Percentiles rank a stretch among this genome's conserved stretches.
Conservation (phyloP, 2,888 invertebrate species). For the Lasioglossum zephyrum region DNA sequence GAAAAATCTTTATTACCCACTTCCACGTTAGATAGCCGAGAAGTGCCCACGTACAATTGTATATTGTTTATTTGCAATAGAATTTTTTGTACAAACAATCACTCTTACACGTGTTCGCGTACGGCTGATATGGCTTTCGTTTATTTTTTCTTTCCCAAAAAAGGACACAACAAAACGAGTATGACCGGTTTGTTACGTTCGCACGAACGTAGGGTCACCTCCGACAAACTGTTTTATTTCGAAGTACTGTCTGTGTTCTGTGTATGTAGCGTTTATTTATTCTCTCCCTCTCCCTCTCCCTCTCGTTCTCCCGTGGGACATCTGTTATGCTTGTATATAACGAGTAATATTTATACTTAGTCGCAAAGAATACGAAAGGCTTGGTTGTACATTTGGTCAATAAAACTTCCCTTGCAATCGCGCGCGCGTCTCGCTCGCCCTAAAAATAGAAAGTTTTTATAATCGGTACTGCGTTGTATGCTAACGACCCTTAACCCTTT, state of each 20-base stretch:
- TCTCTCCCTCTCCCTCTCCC: neutral
- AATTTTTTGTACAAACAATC: slow-evolving; percentile 68
- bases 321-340: slow-evolving; percentile 13
- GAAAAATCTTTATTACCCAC: slow-evolving; percentile 71
- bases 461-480: slow-evolving; percentile 61
- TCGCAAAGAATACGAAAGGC: slow-evolving; percentile 61
- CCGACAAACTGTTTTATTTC: slow-evolving; percentile 4
- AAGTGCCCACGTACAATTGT: slow-evolving; percentile 52
- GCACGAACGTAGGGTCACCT: neutral
- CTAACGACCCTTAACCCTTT: slow-evolving; percentile 82
- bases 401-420: slow-evolving; percentile 48
- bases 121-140: slow-evolving; percentile 61
- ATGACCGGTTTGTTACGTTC: neutral
- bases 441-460: slow-evolving; percentile 15
- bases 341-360: slow-evolving; percentile 26
- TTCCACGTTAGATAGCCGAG: slow-evolving; percentile 41
- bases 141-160: neutral
- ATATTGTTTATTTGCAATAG: slow-evolving; percentile 45
- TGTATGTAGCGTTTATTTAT: neutral
- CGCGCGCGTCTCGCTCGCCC: slow-evolving; percentile 1
- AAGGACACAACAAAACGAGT: slow-evolving; percentile 13
- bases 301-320: neutral
- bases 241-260: neutral
- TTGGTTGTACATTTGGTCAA: slow-evolving; percentile 72
- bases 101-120: slow-evolving; percentile 56